Evolutionary conservation across 1,140 invertebrate genomes (phyloP), one percentile per base, ranked within the genome.

Genomic region (Triops longicaudatus): DNA sequence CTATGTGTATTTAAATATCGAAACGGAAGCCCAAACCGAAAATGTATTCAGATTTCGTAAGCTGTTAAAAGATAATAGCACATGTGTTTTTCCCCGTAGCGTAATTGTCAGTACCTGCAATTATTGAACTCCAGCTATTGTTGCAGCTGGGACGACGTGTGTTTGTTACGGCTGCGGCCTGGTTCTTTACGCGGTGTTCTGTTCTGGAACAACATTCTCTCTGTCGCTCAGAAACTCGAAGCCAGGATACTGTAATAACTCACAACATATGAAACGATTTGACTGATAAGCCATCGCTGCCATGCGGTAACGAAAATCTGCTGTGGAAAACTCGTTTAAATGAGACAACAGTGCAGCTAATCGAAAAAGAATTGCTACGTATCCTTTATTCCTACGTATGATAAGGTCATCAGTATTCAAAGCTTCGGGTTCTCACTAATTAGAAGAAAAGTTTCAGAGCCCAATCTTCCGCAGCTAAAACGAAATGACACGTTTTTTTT

Each of bases 91-190:
- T 63, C 50, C 17, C 22, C 31, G 31, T 9, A n/a, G 14, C 17
- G 50, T 63, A 63, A 63, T 63, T 63, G 50, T 63, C 50, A 22
- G 50, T 17, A 63, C 50, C 50, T 63, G 50, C 22, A 63, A 63
- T 63, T 63, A 63, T 63, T 63, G 50, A 63, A 63, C 17, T 63
- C 14, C 6, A 63, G 50, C 50, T 63, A 63, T 63, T 63, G 50
- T 63, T 63, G 50, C 50, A 63, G 50, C 50, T 63, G 50, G 50
- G 50, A 6, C 0, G 50, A 37, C 50, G 50, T 63, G 14, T 17
- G n/a, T 63, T 2, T 37, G 31, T 37, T 37, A 37, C 31, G 31
- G 31, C 31, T 37, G 31, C 31, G 31, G 7, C 31, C 31, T 37
- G 31, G 2, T 37, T 37, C 31, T 37, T 37, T 37, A 7, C 31